These are phyloP conservation scores for Varanus salvator DNA, from an alignment of 2,113 vertebrate genomes.

Conservation along the genomic window DNA sequence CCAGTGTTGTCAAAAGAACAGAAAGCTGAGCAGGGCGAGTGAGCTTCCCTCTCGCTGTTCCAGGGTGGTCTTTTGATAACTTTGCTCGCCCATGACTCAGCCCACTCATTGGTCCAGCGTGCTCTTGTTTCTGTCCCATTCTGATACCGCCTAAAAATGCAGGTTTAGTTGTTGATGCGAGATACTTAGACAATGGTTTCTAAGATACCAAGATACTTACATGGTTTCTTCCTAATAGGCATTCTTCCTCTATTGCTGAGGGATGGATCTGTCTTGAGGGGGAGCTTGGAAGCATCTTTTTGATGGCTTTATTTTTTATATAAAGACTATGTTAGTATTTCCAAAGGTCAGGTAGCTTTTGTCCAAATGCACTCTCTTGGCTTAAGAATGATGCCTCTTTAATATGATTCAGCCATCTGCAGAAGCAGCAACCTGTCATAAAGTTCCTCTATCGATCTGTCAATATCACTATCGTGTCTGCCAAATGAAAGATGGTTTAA, in stretches of 20 bases:
- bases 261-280: slow-evolving; percentile 1
- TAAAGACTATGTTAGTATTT: slow-evolving; percentile 50
- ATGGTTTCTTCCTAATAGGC: not conserved
- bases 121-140: not conserved
- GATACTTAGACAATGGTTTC: not conserved
- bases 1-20: not conserved
- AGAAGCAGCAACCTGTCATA: slow-evolving; percentile 57
- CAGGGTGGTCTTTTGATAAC: not conserved
- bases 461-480: slow-evolving; percentile 66
- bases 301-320: slow-evolving; percentile 15
- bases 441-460: slow-evolving; percentile 73
- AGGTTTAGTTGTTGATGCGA: too few species aligned
- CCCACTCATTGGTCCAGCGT: not conserved
- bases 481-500: slow-evolving; percentile 68
- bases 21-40: not conserved
- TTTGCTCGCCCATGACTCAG: not conserved
- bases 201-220: too few species aligned
- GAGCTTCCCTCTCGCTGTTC: not conserved
- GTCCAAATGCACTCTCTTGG: slow-evolving; percentile 52
- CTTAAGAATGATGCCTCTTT: slow-evolving; percentile 62
- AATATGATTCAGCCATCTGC: slow-evolving; percentile 57
- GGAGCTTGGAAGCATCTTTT: not conserved
- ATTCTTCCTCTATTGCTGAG: not conserved
- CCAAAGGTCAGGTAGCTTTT: slow-evolving; percentile 60
- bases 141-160: not conserved